A percentile compares a stretch with the other conserved stretches of the same genome.
Evolutionary conservation across 2,888 invertebrate genomes (phyloP).

Genomic region (Lasioglossum malachurum): DNA sequence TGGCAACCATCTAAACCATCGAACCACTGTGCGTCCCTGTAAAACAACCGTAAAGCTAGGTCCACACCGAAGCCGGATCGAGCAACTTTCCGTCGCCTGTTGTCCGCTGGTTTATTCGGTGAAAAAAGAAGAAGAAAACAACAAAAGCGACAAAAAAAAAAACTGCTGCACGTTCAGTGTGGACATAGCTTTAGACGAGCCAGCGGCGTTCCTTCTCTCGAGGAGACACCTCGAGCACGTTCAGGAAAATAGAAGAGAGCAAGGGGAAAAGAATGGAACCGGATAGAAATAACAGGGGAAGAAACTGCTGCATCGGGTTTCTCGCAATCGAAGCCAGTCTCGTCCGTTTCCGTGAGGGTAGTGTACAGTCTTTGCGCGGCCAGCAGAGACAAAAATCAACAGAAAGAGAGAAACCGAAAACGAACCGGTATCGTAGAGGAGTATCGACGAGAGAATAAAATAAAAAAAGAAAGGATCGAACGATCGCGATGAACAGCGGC

Average conservation of each 20-base stretch:
- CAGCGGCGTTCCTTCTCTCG: constrained; percentile 23
- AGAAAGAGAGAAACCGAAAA: neutral
- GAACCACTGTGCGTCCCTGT: constrained; percentile 2
- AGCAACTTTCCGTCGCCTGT: neutral
- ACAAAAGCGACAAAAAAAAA: neutral
- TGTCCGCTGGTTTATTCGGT: neutral
- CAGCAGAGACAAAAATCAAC: constrained; percentile 30
- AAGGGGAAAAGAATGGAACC: neutral
- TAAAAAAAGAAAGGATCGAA: neutral
- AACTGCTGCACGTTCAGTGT: neutral
- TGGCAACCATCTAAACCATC: neutral
- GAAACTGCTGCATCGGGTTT: constrained; percentile 62
- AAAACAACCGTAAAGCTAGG: neutral
- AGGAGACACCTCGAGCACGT: neutral
- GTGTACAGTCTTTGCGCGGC: constrained; percentile 55
- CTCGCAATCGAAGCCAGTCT: constrained; percentile 54
- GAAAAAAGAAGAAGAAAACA: too few relatives aligned
- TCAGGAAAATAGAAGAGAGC: neutral
- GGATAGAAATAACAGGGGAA: constrained; percentile 21
- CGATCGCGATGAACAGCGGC: constrained; percentile 38
- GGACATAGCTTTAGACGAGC: constrained; percentile 2
- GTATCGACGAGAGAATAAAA: constrained; percentile 32
- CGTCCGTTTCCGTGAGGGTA: constrained; percentile 50
- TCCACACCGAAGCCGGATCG: neutral
- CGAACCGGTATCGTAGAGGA: constrained; percentile 13